phyloP scores from a whole-genome alignment of 2,888 invertebrate species.

The Oscheius sp. region DNA sequence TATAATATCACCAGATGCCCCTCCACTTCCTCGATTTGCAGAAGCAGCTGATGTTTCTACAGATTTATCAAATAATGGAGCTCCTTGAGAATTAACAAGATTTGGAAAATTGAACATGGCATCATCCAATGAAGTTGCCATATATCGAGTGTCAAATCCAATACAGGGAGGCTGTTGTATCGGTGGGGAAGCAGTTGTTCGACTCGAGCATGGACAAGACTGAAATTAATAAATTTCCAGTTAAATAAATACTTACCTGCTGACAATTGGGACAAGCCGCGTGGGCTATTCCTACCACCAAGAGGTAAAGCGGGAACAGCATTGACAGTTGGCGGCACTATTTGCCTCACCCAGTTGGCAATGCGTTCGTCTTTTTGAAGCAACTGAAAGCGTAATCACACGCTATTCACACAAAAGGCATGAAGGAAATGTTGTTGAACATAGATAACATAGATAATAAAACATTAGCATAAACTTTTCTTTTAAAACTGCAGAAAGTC shows the following conservation, averaged over 20 bases:
- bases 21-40: not conserved
- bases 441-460: too few species aligned
- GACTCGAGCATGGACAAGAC: constrained; percentile 12
- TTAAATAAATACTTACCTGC: not conserved
- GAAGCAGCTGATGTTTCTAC: not conserved
- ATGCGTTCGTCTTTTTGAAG: too few species aligned
- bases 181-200: not conserved
- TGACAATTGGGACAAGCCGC: constrained; percentile 15
- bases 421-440: too few species aligned
- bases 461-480: too few species aligned
- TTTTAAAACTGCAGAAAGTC: too few species aligned
- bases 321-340: not conserved
- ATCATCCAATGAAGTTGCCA: constrained; percentile 48
- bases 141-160: constrained; percentile 41
- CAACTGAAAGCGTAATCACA: too few species aligned
- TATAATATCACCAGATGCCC: not conserved
- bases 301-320: not conserved
- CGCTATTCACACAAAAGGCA: too few species aligned
- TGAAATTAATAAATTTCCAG: not conserved
- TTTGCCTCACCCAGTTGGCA: too few species aligned
- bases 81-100: constrained; percentile 32
- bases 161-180: constrained; percentile 31
- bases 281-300: not conserved
- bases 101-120: constrained; percentile 53
- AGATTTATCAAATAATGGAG: constrained; percentile 14